phyloP scores from a whole-genome alignment of 2,797 vertebrate genomes.

The Lindbergichthys nudifrons region DNA sequence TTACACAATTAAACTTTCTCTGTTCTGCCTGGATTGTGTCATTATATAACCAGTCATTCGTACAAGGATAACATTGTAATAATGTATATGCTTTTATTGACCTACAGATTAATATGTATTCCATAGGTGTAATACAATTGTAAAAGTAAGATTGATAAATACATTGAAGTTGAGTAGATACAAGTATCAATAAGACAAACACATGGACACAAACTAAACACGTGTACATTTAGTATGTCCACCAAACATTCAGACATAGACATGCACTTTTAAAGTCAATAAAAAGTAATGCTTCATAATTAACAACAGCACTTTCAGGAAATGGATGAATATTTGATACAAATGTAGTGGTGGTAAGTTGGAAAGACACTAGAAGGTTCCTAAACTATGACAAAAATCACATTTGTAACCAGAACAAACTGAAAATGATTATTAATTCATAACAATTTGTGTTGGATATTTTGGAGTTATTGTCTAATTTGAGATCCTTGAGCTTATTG shows the following conservation, averaged over 20 bases:
- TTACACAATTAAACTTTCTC: background rate
- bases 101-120: background rate
- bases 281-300: background rate
- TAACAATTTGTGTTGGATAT: background rate
- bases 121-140: background rate
- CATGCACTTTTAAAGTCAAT: background rate
- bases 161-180: background rate
- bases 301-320: background rate
- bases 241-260: background rate
- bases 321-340: background rate
- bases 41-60: background rate
- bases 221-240: background rate
- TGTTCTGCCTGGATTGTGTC: background rate
- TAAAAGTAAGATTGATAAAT: background rate
- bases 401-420: background rate
- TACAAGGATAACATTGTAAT: background rate
- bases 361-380: background rate
- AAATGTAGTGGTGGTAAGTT: too few species aligned
- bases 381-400: fast-evolving
- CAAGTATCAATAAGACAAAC: background rate
- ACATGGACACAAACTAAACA: too few species aligned
- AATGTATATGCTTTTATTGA: background rate
- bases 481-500: background rate
- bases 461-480: background rate
- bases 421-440: background rate